Evolutionary conservation across 2,888 invertebrate genomes (phyloP), one percentile per base, ranked within the genome.

Genomic region (Napeogenes inachia): DNA sequence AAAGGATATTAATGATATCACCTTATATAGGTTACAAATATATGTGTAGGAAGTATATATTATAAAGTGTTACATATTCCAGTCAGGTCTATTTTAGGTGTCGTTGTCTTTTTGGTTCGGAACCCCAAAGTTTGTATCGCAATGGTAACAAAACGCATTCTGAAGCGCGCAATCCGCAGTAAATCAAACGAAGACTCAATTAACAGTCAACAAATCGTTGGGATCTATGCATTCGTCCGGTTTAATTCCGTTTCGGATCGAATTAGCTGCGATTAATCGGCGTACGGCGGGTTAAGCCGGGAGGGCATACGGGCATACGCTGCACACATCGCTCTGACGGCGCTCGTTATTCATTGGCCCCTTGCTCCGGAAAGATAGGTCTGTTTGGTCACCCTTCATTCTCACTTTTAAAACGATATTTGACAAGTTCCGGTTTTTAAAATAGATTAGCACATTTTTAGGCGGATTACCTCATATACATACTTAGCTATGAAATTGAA

Each of bases 231-330:
- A 88, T 87, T 88, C 84, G 89, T 85, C 87, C 88, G 85, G 83
- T 88, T 84, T 87, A 87, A 89, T 88, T 89, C 89, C 82, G 84
- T 86, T 88, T 85, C 85, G 79, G 89, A 85, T 85, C 81, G 86
- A 86, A 88, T 89, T 89, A 89, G 86, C 79, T 80, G 84, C 89
- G 87, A 89, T 89, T 89, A 89, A 90, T 89, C 83, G 86, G 77
- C 78, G 80, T 77, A 79, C 81, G 80, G 79, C 83, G 84, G 85
- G 85, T 80, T 87, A 87, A 87, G 85, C 87, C 85, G 74, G 72
- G 70, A 69, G 71, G 75, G 73, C 68, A 72, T 67, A 74, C 71
- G 70, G 75, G 73, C 68, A 72, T 67, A 74, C 71, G 70, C 69
- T 68, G 86, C 89, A 86, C 89, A 89, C 90, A 89, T 91, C 89